Conservation (phyloP, 2,888 invertebrate species). For the Caenorhabditis becei region DNA sequence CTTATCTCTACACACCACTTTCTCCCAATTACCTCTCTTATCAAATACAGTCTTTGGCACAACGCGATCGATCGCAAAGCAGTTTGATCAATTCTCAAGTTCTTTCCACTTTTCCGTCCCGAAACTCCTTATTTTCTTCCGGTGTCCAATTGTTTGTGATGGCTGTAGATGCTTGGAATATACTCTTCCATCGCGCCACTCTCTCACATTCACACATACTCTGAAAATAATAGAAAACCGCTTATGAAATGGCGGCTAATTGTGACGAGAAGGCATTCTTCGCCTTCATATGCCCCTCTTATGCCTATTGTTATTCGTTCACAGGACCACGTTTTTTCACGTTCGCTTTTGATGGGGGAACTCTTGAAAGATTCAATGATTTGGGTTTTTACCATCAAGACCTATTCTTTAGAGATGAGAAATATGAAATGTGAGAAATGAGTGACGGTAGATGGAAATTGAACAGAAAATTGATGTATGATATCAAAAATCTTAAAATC, state of each 20-base stretch:
- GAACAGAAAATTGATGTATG: too few species aligned
- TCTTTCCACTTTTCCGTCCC: not conserved
- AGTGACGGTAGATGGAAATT: too few species aligned
- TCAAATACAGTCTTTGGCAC: not conserved
- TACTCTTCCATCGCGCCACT: slow-evolving; percentile 2
- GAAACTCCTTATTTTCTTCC: not conserved
- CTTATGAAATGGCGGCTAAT: slow-evolving; percentile 56
- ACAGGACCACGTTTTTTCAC: not conserved
- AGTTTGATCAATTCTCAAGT: not conserved
- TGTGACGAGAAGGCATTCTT: slow-evolving; percentile 24
- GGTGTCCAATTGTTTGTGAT: slow-evolving; percentile 13
- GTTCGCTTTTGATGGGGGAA: not conserved
- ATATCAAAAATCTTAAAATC: too few species aligned
- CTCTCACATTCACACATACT: slow-evolving; percentile 31
- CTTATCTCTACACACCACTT: too few species aligned
- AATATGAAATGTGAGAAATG: too few species aligned
- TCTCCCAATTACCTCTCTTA: not conserved
- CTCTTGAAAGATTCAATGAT: too few species aligned
- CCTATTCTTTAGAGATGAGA: too few species aligned
- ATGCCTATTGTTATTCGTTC: slow-evolving; percentile 19
- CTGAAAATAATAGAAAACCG: slow-evolving; percentile 54
- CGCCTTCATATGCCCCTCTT: not conserved
- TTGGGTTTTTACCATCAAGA: too few species aligned
- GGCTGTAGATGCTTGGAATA: not conserved
- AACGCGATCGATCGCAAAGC: not conserved